Evolutionary conservation across 2,888 invertebrate genomes (phyloP), one percentile per base, ranked within the genome.

Genomic region (Rhaphigaster nebulosa): DNA sequence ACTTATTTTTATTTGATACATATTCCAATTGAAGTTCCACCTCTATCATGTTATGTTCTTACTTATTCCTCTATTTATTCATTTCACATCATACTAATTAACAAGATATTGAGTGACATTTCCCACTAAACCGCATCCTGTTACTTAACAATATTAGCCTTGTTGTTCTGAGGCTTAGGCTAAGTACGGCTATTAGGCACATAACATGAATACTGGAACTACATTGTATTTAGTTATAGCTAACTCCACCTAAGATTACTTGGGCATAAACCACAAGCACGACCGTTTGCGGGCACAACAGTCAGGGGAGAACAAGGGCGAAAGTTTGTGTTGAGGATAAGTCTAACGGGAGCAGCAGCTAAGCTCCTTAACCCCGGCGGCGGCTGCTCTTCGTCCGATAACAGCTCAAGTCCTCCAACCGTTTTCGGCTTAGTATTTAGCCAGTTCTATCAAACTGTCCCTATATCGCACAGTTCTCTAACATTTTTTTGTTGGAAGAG

Each of bases 261-360:
- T 76, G 34, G 18, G 38, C 70, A 76, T 76, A 23, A 76, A 76
- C 70, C 70, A 76, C 70, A 76, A 76, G 34, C 70, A 76, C 34
- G 70, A 76, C 70, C 70, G 34, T 76, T 76, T 76, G 70, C 20
- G 70, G 70, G 70, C 34, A 76, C 34, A 76, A 38, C 20, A 76
- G 70, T 20, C 34, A 76, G 70, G 65, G 18, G 29, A 29, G 65
- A 65, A 65, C 65, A 65, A 65, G 65, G 38, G 70, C 38, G 34
- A 34, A 76, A 76, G 70, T 76, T 76, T 76, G 70, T 76, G 15
- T 76, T 76, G 70, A 38, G 70, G 70, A 34, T 76, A 76, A 76
- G 70, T 76, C 70, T 34, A 6, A 23, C 29, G 5, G 20, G 20
- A 20, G 70, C 70, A 20, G 34, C 8, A 8, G 70, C 34, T 76